Base-by-base conservation (phyloP, 2,888 invertebrate genomes). In the Megastigmus dorsalis region DNA sequence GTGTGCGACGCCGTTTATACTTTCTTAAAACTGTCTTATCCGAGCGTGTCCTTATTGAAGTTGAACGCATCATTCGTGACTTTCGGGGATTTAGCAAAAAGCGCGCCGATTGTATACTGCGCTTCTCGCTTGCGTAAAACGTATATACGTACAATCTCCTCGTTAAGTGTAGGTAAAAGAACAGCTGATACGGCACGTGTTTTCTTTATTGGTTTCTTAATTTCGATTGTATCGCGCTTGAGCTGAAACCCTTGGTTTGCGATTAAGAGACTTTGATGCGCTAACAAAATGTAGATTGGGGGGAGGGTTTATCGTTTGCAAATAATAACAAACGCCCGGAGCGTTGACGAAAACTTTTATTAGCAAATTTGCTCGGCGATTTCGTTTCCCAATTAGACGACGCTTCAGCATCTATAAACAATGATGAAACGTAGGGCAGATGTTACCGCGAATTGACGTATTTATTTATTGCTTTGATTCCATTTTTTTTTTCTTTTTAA, bases 181-280 rank as follows among this genome's bases (percentile, higher is more conserved):
- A 59, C 6, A 52, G 13, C n/a, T 57, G 57, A 71, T 71, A 65
- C 18, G 48, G 20, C 65, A 72, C 72, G 72, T 60, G 30, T 55
- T 52, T 62, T 33, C n/a, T n/a, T n/a, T n/a, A n/a, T n/a, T n/a
- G n/a, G n/a, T n/a, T n/a, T n/a, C n/a, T 67, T n/a, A 15, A 50
- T 57, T 52, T 48, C 13, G 18, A 57, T 67, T 71, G 63, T 57
- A 59, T 55, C 41, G 18, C 57, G 54, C 55, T 30, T 38, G 43
- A 69, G 1, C 30, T 5, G 15, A 41, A 28, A 69, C 52, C 38
- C 48, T 60, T 60, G 48, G 38, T 43, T n/a, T n/a, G 28, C 30
- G 60, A 60, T 52, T 60, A 30, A 26, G 20, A n/a, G n/a, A 15
- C 15, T 30, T 54, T 28, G 38, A 48, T n/a, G 33, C 10, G 9